Evolutionary conservation across 2,113 vertebrate genomes (phyloP).

Genomic region (Martes martes): DNA sequence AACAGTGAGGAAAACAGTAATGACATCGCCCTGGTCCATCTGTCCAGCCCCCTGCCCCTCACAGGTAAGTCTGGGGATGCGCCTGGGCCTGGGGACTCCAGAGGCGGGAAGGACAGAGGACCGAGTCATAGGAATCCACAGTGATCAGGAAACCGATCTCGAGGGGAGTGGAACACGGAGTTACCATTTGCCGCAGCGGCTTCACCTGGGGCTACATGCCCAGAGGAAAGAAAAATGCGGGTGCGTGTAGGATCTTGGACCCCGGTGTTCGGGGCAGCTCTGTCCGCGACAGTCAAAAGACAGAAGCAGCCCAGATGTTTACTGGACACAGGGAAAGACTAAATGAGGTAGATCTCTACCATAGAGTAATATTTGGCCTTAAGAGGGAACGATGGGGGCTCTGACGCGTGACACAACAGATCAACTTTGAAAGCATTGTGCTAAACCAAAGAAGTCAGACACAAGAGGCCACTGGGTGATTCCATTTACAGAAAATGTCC

Average conservation of each 20-base stretch:
- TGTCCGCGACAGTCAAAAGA: not conserved
- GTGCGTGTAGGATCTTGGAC: not conserved
- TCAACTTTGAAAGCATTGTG: not conserved
- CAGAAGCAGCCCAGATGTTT: no score
- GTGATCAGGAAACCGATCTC: no score
- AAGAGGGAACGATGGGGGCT: not conserved
- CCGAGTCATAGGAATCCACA: rapidly evolving
- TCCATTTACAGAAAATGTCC: not conserved
- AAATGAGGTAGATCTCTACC: no score
- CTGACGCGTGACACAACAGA: rapidly evolving
- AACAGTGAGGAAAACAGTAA: slow-evolving; percentile 93
- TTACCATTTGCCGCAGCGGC: not conserved
- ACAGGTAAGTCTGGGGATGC: slow-evolving; percentile 80
- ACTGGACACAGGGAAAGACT: not conserved
- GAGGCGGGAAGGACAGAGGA: not conserved
- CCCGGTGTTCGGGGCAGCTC: rapidly evolving
- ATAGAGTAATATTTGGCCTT: not conserved
- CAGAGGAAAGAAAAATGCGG: rapidly evolving
- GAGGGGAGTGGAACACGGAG: not conserved
- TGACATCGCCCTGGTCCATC: slow-evolving; percentile 90
- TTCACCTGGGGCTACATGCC: rapidly evolving
- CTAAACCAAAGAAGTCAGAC: not conserved
- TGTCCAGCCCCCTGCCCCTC: slow-evolving; percentile 85
- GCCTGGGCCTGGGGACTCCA: not conserved
- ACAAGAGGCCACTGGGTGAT: not conserved